Base-by-base conservation (phyloP, 2,113 vertebrate genomes). In the Chrysemys picta region DNA sequence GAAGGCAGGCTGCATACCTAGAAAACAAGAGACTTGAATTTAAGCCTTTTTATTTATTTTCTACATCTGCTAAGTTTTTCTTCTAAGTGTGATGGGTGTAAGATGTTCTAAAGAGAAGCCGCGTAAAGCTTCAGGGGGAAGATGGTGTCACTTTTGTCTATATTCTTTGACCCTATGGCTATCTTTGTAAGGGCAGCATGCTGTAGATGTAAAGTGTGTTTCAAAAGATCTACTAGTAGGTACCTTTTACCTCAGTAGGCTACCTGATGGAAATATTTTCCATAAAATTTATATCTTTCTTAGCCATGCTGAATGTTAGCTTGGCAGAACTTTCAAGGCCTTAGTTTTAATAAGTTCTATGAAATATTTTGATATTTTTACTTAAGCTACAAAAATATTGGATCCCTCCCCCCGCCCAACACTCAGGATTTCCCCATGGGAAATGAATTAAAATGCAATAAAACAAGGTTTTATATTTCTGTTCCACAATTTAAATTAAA, bases 1-100 rank as follows among this genome's bases (percentile, higher is more conserved):
- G 78, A 93, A 91, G 59, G 83, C 8, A 93, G 17, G 22, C 5
- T 82, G 6, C 2, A 65, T 53, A 92, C n/a, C 14, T 65, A 84
- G 50, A 89, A 95, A 93, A 6, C 5, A 95, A 93, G 14, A 53
- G 2, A 42, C 50, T 75, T 93, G 11, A 93, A 89, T 93, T 85
- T 3, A 69, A 92, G 78, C 17, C 13, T 1, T 57, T 35, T 11
- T 89, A 24, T 45, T 27, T 92, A 56, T 27, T 91, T 96, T 57
- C 88, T 24, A 29, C 69, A 78, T 0, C 0, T 65, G 5, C 72
- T 89, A 27, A 76, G 10, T 16, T 72, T 94, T 89, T 76, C 13
- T 89, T 57, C n/a, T 3, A 75, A 56, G 49, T 91, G 5, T 87
- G 25, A 92, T 95, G 29, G 45, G 25, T 86, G 53, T 13, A 85